Conservation (phyloP, 2,797 vertebrate species). For the Alouatta caraya region DNA sequence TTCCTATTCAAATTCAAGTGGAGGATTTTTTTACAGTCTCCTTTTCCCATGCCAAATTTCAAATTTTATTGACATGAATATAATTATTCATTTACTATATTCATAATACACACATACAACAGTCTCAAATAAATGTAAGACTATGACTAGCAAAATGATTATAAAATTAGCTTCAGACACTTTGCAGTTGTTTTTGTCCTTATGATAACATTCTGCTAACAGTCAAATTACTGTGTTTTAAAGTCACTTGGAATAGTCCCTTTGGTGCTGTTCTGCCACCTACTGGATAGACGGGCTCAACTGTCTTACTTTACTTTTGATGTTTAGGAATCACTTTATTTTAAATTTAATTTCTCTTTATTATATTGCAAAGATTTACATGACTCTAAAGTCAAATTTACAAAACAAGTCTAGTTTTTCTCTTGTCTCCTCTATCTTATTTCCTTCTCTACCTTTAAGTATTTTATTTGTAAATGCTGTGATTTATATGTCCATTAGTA, state of each 20-base stretch:
- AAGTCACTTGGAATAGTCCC: not conserved
- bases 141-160: not conserved
- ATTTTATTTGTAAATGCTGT: slow-evolving; percentile 35
- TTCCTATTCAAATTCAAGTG: not conserved
- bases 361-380: not conserved
- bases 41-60: not conserved
- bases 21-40: not conserved
- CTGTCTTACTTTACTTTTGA: not conserved
- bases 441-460: not conserved
- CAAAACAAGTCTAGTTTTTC: not conserved
- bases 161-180: not conserved
- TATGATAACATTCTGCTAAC: not conserved
- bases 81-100: not conserved
- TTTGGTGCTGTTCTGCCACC: slow-evolving; percentile 32
- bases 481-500: not conserved
- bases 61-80: not conserved
- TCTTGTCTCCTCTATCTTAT: not conserved
- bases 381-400: not conserved
- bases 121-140: not conserved
- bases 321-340: not conserved
- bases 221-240: too few relatives aligned
- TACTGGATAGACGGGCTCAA: slow-evolving; percentile 41
- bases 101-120: not conserved
- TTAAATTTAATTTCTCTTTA: not conserved
- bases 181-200: not conserved